Percentiles rank a stretch among this genome's conserved stretches.
Evolutionary conservation across 1,140 invertebrate species (phyloP).

Genomic region (Anadara kagoshimensis): DNA sequence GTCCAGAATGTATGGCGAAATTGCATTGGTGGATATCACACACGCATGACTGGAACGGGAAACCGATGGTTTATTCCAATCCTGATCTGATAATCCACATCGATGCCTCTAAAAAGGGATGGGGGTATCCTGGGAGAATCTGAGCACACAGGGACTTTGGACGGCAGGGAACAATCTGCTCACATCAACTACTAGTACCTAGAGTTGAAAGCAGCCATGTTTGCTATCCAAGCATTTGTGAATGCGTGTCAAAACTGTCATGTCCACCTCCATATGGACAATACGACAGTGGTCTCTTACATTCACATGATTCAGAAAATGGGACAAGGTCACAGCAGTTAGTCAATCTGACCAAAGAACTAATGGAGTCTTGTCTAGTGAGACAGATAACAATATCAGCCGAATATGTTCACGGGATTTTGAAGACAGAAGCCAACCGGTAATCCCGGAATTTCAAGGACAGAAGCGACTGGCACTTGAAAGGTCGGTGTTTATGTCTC

Average conservation of each 20-base stretch:
- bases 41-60: constrained; percentile 11
- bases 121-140: background rate
- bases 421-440: constrained; percentile 7
- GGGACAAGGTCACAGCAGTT: too few species aligned
- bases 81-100: constrained; percentile 24
- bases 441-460: constrained; percentile 18
- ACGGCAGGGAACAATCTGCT: background rate
- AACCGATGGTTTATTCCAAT: constrained; percentile 13
- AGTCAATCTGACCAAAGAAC: too few species aligned
- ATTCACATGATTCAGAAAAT: too few species aligned
- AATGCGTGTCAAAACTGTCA: background rate
- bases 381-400: too few species aligned
- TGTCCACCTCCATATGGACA: background rate
- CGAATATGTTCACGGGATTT: background rate
- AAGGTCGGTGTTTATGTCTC: background rate
- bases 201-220: constrained; percentile 4
- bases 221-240: background rate
- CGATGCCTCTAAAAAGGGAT: constrained; percentile 26
- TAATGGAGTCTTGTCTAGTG: too few species aligned
- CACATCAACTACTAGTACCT: constrained; percentile 8
- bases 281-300: too few species aligned
- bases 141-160: background rate
- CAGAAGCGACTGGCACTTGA: constrained; percentile 17
- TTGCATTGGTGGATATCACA: background rate
- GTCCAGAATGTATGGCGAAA: too few species aligned